These are phyloP conservation scores for Penaeus vannamei DNA, from an alignment of 1,140 invertebrate species.

Conservation along the genomic window DNA sequence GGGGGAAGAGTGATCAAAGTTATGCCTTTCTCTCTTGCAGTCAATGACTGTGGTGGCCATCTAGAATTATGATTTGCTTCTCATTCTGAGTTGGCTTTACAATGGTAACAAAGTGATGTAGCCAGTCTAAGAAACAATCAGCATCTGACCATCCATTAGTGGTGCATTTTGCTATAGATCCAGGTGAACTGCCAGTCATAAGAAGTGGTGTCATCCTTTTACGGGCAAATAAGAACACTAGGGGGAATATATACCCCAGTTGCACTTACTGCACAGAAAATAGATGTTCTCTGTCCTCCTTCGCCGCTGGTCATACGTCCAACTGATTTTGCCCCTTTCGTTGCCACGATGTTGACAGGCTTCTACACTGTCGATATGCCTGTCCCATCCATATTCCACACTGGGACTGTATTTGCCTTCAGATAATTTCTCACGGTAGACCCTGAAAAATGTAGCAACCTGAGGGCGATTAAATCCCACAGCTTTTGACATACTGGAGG, in stretches of 20 bases:
- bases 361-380: constrained; percentile 35
- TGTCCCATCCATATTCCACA: constrained; percentile 47
- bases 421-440: constrained; percentile 19
- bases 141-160: too few relatives aligned
- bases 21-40: constrained; percentile 16
- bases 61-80: constrained; percentile 26
- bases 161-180: too few relatives aligned
- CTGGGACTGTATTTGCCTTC: constrained; percentile 21
- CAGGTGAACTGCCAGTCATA: too few relatives aligned
- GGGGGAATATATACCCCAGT: too few relatives aligned
- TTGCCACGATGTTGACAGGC: constrained; percentile 38
- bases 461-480: constrained; percentile 41
- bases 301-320: too few relatives aligned
- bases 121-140: too few relatives aligned
- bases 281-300: too few relatives aligned
- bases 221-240: too few relatives aligned
- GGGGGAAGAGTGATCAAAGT: constrained; percentile 69
- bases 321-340: constrained; percentile 36
- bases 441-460: constrained; percentile 39
- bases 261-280: too few relatives aligned
- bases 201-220: too few relatives aligned
- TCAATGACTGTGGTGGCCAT: constrained; percentile 33
- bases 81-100: constrained; percentile 10
- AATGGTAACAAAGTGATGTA: constrained; percentile 37
- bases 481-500: not conserved